Evolutionary conservation across 2,113 vertebrate species (phyloP), one percentile per base, ranked within the genome.

Genomic region (Catharus bicknelli): DNA sequence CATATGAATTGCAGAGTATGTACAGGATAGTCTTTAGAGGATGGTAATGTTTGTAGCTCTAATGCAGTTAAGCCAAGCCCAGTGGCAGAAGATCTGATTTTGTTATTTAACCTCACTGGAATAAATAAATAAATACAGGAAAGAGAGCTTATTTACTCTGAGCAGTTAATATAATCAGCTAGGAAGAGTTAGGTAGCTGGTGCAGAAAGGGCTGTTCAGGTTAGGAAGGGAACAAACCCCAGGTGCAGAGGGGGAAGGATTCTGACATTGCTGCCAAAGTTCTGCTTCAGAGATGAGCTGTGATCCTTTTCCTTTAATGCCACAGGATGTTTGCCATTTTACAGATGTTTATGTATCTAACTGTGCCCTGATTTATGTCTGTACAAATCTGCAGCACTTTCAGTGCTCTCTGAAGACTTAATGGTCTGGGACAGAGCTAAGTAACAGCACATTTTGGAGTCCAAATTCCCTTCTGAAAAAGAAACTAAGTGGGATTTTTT

Each of bases 231-330:
- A 72, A 57, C 0, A 0, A 83, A 10, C 7, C 19, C 22, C 22
- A 43, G 3, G 26, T 10, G 17, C 23, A 7, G 25, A 13, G 7
- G 3, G 29, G 20, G 8, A 66, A 66, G 32, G 6, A 21, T 80
- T 63, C 47, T 76, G 5, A 4, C 32, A 7, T 16, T 1, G 2
- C 42, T 75, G 55, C 45, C 0, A 0, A 72, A 72, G 25, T 9
- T 26, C 26, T 63, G 34, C 62, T 88, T 48, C 63, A 73, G 25
- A 32, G 21, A 72, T 13, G 34, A 63, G 42, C n/a, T 51, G 38
- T 36, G 48, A 30, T 48, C 17, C 22, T 45, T 73, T 75, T 74
- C 29, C 29, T 68, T 68, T n/a, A 75, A 51, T 19, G 25, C 38
- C 61, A 57, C 0, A 1, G 23, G 23, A 16, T 40, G 8, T 40